A percentile compares a stretch with the other conserved stretches of the same genome.
Conservation (phyloP, 2,888 invertebrate species). For the Tuta absoluta region DNA sequence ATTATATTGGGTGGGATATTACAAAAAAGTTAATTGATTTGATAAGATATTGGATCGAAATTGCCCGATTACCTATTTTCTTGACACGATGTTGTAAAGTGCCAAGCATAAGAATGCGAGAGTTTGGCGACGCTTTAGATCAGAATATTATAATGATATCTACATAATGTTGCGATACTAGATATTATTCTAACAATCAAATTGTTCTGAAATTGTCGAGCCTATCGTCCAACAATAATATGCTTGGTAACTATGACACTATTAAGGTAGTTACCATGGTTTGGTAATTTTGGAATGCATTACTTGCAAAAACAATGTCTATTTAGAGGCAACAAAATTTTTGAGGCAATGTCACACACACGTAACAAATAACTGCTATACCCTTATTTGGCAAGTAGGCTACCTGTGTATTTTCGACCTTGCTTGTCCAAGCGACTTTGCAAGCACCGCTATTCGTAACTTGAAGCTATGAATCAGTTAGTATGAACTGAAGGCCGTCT, state of each 20-base stretch:
- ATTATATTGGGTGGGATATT: neutral
- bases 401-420: constrained; percentile 1
- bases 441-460: neutral
- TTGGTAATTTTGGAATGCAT: too few relatives aligned
- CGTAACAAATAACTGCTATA: too few relatives aligned
- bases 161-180: neutral
- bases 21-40: neutral
- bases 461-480: constrained; percentile 1
- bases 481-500: neutral
- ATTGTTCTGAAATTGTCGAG: too few relatives aligned
- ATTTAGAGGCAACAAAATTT: too few relatives aligned
- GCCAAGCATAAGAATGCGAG: neutral
- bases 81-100: neutral
- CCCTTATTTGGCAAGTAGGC: neutral
- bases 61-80: neutral
- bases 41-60: neutral
- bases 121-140: neutral
- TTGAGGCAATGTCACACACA: too few relatives aligned
- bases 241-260: too few relatives aligned
- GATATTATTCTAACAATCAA: too few relatives aligned
- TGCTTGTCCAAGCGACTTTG: neutral
- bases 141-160: neutral
- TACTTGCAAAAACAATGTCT: too few relatives aligned
- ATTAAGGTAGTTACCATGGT: too few relatives aligned
- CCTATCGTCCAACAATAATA: too few relatives aligned